Conservation (phyloP, 2,113 vertebrate genomes). For the Ondatra zibethicus region DNA sequence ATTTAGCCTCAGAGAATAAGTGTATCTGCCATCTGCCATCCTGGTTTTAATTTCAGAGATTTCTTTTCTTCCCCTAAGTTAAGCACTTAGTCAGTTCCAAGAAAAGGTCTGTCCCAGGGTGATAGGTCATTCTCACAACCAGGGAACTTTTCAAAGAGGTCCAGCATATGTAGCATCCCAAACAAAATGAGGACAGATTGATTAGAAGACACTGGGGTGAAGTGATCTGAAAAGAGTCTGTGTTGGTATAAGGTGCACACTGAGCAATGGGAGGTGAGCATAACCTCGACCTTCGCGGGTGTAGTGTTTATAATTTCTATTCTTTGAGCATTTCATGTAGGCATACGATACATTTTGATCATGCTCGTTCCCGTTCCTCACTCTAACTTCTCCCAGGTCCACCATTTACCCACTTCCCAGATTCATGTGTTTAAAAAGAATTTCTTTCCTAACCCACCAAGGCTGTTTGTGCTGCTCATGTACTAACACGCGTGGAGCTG, state of each 20-base stretch:
- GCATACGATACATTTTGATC: background rate
- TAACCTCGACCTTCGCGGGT: background rate
- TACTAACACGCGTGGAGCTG: background rate
- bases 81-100: background rate
- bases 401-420: background rate
- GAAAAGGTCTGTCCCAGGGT: background rate
- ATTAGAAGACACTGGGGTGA: fast-evolving
- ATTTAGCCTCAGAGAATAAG: constrained; percentile 4
- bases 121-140: background rate
- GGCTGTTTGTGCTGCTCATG: background rate
- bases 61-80: background rate
- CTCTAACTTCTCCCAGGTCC: background rate
- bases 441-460: background rate
- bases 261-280: background rate
- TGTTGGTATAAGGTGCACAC: background rate
- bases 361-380: background rate
- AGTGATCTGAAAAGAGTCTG: background rate
- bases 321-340: background rate
- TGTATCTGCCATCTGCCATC: constrained; percentile 13
- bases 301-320: background rate
- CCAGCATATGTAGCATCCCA: constrained; percentile 15
- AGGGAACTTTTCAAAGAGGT: background rate
- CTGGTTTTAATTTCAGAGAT: constrained; percentile 29
- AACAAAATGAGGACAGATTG: constrained; percentile 60
- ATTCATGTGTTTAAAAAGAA: background rate